These are phyloP conservation scores for Rhabditoides inermis DNA, from an alignment of 2,888 invertebrate genomes.

Conservation along the genomic window DNA sequence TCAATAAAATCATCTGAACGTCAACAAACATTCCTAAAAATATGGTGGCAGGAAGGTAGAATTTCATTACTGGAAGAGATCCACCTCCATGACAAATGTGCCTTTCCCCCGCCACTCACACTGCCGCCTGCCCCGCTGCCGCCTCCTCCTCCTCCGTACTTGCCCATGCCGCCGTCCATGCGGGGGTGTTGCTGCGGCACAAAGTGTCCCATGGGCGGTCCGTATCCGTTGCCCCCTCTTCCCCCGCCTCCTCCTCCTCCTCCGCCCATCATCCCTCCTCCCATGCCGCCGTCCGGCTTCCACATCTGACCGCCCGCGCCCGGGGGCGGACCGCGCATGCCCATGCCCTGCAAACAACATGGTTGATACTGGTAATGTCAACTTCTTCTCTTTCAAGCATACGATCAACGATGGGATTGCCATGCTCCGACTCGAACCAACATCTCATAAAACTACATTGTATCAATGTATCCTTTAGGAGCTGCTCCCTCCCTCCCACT, in stretches of 20 bases:
- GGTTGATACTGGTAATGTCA: no score
- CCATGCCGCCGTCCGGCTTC: slow-evolving; percentile 14
- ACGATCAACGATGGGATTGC: no score
- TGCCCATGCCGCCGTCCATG: background rate
- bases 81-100: background rate
- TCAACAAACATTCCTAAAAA: background rate
- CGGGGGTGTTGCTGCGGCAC: background rate
- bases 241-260: slow-evolving; percentile 14
- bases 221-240: slow-evolving; percentile 10
- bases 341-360: slow-evolving; percentile 12
- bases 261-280: slow-evolving; percentile 9
- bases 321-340: slow-evolving; percentile 11
- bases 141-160: background rate
- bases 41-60: background rate
- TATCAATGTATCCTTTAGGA: no score
- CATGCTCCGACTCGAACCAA: no score
- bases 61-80: background rate
- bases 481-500: background rate
- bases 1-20: background rate
- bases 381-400: no score
- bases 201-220: background rate
- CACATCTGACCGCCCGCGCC: slow-evolving; percentile 5
- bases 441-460: no score
- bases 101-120: background rate
- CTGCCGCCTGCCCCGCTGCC: background rate